Percentiles rank a stretch among this genome's conserved stretches.
Conservation (phyloP, 2,113 vertebrate species). For the Cavia porcellus region DNA sequence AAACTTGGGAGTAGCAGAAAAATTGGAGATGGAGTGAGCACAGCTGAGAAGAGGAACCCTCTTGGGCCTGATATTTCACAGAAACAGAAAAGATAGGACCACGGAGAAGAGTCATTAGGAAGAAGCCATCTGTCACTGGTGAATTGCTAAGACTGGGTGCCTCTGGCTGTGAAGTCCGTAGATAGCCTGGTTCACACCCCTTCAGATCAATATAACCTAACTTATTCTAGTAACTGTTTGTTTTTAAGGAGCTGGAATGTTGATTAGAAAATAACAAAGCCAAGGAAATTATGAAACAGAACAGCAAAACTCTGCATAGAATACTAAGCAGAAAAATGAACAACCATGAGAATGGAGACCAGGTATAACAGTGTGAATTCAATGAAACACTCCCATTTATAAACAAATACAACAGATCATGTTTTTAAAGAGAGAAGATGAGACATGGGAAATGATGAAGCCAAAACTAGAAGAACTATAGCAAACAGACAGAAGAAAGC, state of each 20-base stretch:
- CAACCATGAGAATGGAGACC: neutral
- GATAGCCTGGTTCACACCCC: neutral
- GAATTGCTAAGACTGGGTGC: neutral
- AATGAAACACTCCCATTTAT: neutral
- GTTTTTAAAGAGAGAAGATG: neutral
- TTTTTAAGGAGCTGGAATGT: neutral
- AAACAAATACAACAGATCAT: constrained; percentile 16
- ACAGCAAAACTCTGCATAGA: neutral
- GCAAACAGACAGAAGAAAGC: neutral
- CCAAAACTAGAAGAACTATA: neutral
- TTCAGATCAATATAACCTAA: neutral
- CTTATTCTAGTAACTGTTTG: neutral
- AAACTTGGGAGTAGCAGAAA: neutral
- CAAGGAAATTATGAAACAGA: neutral
- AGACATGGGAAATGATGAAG: neutral
- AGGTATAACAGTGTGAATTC: neutral
- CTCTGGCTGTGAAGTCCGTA: neutral
- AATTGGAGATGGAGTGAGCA: neutral
- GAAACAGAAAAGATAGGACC: neutral
- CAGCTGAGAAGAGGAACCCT: neutral
- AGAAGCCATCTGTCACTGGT: neutral
- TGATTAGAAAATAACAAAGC: neutral
- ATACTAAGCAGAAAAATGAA: neutral
- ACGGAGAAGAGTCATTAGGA: neutral
- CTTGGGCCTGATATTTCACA: neutral